These are phyloP conservation scores for Strongylocentrotus purpuratus DNA, from an alignment of 35 echinoderm and acorn worm genomes.

Conservation along the genomic window DNA sequence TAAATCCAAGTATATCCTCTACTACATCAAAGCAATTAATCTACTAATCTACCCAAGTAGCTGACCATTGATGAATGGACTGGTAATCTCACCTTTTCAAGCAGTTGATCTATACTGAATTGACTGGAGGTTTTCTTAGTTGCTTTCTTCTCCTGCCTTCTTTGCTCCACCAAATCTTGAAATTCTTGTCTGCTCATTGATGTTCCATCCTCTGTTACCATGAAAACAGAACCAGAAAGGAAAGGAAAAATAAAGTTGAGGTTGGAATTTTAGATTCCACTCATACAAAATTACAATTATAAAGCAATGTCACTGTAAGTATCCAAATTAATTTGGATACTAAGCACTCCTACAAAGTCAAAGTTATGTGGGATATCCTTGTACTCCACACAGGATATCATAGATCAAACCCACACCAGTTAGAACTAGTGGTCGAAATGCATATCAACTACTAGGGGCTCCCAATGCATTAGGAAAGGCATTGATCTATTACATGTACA, in stretches of 20 bases:
- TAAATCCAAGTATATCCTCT: neutral
- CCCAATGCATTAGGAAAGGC: too few relatives aligned
- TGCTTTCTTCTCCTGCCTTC: conserved; percentile 44
- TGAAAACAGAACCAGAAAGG: neutral
- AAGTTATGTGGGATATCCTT: too few relatives aligned
- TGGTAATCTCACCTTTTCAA: conserved; percentile 34
- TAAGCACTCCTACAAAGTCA: too few relatives aligned
- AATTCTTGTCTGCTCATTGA: neutral
- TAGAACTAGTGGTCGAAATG: too few relatives aligned
- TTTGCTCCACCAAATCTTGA: conserved; percentile 43
- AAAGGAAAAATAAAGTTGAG: neutral
- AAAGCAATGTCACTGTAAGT: neutral
- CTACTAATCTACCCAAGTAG: neutral
- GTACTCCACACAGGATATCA: neutral
- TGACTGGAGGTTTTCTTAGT: conserved; percentile 18
- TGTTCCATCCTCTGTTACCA: neutral
- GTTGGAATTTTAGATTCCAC: neutral
- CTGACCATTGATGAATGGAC: neutral
- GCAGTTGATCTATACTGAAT: conserved; percentile 47
- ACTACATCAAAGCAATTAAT: neutral
- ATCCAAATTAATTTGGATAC: neutral
- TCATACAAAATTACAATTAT: neutral
- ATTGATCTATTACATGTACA: too few relatives aligned
- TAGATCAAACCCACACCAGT: neutral
- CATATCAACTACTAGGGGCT: too few relatives aligned